phyloP scores from a whole-genome alignment of 2,113 vertebrate species.

The Cyanoliseus patagonus region DNA sequence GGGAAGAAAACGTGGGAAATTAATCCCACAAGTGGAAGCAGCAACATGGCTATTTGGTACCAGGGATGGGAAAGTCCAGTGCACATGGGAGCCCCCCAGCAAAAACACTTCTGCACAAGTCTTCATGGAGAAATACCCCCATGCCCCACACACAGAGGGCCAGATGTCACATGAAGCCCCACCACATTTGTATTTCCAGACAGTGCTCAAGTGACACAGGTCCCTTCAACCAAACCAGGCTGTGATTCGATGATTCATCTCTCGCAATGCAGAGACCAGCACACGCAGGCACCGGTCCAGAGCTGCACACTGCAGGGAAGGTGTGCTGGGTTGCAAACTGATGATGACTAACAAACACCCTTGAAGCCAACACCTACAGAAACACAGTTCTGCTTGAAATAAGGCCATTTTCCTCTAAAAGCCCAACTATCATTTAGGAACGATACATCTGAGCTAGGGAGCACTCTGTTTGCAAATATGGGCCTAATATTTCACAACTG shows the following conservation, averaged over 20 bases:
- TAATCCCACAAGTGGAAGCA: background rate
- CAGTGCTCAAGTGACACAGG: no score
- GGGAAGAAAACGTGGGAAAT: background rate
- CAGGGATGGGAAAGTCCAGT: background rate
- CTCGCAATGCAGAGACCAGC: background rate
- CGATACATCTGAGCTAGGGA: background rate
- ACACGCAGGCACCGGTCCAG: rapidly evolving
- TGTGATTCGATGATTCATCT: background rate
- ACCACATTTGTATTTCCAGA: background rate
- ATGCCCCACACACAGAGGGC: no score
- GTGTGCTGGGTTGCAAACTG: background rate
- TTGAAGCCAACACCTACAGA: background rate
- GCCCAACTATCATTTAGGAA: rapidly evolving
- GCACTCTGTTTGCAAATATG: background rate
- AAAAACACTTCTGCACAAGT: background rate
- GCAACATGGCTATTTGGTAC: background rate
- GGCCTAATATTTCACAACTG: background rate
- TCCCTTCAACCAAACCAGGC: background rate
- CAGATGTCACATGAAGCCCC: rapidly evolving
- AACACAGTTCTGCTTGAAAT: background rate
- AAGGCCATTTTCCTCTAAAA: background rate
- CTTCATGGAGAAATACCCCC: background rate
- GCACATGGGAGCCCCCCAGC: background rate
- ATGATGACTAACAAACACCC: rapidly evolving
- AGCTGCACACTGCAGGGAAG: background rate